These are phyloP conservation scores for Ormia ochracea DNA, from an alignment of 2,888 invertebrate species.

Conservation along the genomic window DNA sequence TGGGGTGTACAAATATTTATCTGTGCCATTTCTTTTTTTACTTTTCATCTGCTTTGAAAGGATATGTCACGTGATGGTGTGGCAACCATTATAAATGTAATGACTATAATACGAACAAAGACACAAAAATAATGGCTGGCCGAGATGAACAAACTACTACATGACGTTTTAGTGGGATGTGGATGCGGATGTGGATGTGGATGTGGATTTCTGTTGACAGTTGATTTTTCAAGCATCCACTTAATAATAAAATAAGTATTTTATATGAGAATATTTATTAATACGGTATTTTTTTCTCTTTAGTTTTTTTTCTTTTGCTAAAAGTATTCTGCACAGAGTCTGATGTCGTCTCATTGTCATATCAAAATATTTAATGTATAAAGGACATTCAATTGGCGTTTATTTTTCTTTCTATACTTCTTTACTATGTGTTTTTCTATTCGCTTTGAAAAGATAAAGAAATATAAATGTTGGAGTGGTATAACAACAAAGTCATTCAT, in stretches of 20 bases:
- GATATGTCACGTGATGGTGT: conserved; percentile 58
- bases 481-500: conserved; percentile 21
- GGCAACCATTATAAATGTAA: conserved; percentile 58
- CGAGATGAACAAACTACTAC: background rate
- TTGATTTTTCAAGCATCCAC: conserved; percentile 48
- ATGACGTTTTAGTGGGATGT: conserved; percentile 1
- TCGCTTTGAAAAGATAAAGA: background rate
- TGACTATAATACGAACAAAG: conserved; percentile 44
- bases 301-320: no score
- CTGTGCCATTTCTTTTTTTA: background rate
- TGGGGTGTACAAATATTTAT: conserved; percentile 41
- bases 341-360: conserved; percentile 60
- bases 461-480: conserved; percentile 21
- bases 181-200: no score
- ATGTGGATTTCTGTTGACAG: conserved; percentile 43
- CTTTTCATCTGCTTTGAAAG: conserved; percentile 14
- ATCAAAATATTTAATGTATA: conserved; percentile 57
- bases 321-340: conserved; percentile 39
- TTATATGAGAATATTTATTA: conserved; percentile 34
- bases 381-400: conserved; percentile 61
- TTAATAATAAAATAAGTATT: conserved; percentile 57
- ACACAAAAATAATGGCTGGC: conserved; percentile 30
- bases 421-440: background rate
- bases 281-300: no score
- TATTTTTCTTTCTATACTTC: conserved; percentile 1